These are phyloP conservation scores for Ectemnius cavifrons DNA, from an alignment of 2,888 invertebrate genomes.

Conservation along the genomic window DNA sequence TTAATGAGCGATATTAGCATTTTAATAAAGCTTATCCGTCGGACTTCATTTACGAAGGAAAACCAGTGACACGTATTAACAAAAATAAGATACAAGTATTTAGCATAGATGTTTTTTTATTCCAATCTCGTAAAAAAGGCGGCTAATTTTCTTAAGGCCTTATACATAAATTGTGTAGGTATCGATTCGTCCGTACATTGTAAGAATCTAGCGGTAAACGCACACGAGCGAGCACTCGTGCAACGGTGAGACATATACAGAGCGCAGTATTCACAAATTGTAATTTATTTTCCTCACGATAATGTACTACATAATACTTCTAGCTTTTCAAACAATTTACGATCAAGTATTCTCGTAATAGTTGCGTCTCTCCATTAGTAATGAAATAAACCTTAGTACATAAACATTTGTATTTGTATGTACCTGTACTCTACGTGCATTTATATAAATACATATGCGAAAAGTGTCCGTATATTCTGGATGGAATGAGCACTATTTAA, in stretches of 20 bases:
- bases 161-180: conserved; percentile 39
- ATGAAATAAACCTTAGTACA: conserved; percentile 70
- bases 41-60: background rate
- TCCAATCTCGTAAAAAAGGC: conserved; percentile 18
- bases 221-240: conserved; percentile 68
- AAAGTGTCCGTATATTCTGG: conserved; percentile 54
- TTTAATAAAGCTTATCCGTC: background rate
- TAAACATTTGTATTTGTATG: conserved; percentile 75
- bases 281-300: conserved; percentile 75
- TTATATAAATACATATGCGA: conserved; percentile 76
- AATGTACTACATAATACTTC: conserved; percentile 60
- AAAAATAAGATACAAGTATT: conserved; percentile 2
- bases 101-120: conserved; percentile 7
- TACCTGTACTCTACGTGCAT: conserved; percentile 76
- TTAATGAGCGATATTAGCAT: too few relatives aligned
- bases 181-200: conserved; percentile 60
- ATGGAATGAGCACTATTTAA: conserved; percentile 17
- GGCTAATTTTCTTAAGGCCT: conserved; percentile 41
- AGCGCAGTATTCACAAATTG: conserved; percentile 75
- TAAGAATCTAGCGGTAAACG: conserved; percentile 57
- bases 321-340: conserved; percentile 55
- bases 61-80: conserved; percentile 4
- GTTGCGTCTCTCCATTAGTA: conserved; percentile 69
- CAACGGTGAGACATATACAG: conserved; percentile 68
- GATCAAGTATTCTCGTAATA: conserved; percentile 56